Evolutionary conservation across 2,888 invertebrate species (phyloP), one percentile per base, ranked within the genome.

Genomic region (Carcina quercana): DNA sequence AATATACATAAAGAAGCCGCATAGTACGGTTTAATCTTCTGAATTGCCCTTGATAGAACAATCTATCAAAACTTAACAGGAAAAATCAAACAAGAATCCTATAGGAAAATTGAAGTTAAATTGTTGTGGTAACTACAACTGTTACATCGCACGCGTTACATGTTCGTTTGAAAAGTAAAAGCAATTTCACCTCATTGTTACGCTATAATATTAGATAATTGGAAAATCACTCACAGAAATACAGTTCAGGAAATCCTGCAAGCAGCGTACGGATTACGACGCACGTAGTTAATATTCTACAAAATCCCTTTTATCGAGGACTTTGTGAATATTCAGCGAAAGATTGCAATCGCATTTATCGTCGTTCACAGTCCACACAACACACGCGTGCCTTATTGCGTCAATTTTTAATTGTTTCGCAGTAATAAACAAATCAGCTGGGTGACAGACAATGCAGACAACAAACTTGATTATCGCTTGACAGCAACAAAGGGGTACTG

Each of bases 311-410:
- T 11, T 11, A 15, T 3, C 24, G 13, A 35, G 32, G 35, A 27
- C 11, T 35, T 24, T 22, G 32, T 25, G 35, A 38, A 35, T 32
- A 26, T 11, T 1, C 5, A 26, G 19, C 26, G 4, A 13, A 13
- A 15, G 22, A 15, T 14, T n/a, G 24, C 3, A 10, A 20, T 13
- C 7, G 24, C n/a, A 17, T 3, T 12, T 26, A 26, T n/a, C 14
- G 11, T 3, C 5, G 21, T 19, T 6, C 30, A 36, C 25, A 32
- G 20, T 20, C 2, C 30, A 37, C 42, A 47, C 40, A 34, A 30
- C 41, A 53, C 53, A 37, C 42, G 32, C 42, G 41, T 30, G 35
- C 28, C 37, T 28, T 26, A 34, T 37, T 40, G 40, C 37, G 38
- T 42, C 27, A 28, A 22, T 30, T 39, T 15, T 30, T 13, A 25